Conservation (phyloP, 53 echinoderm and acorn worm species). For the Patiria pectinifera region DNA sequence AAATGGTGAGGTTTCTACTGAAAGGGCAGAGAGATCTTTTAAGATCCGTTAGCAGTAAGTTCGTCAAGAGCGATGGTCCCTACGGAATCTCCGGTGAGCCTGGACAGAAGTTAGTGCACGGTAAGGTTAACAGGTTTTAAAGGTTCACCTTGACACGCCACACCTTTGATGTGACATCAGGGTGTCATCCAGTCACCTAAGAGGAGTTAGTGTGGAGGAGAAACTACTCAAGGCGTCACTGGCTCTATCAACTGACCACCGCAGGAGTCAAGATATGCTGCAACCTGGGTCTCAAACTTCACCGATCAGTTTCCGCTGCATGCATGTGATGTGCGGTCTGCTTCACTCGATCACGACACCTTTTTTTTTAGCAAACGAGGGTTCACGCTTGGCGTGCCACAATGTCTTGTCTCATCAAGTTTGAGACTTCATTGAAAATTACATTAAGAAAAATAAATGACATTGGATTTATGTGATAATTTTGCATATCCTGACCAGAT, state of each 20-base stretch:
- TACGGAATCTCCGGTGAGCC: too few species aligned
- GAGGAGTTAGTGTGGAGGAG: not conserved
- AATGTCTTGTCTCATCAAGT: too few species aligned
- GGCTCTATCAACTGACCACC: constrained; percentile 29
- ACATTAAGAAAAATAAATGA: too few species aligned
- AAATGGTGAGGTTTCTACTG: too few species aligned
- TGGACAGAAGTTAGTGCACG: too few species aligned
- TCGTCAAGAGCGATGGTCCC: too few species aligned
- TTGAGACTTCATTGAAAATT: too few species aligned
- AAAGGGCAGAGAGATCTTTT: too few species aligned
- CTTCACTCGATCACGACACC: not conserved
- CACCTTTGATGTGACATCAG: not conserved
- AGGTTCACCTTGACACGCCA: not conserved
- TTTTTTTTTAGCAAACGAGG: not conserved
- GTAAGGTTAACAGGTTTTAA: not conserved
- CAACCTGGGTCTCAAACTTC: not conserved
- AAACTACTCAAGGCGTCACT: constrained; percentile 20
- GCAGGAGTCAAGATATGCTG: not conserved
- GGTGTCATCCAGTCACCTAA: constrained; percentile 24
- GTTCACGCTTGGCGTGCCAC: not conserved
- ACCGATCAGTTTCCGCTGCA: not conserved
- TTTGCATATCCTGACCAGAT: not conserved
- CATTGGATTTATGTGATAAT: not conserved
- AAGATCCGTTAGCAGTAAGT: too few species aligned
- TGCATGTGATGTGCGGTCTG: not conserved